Evolutionary conservation across 2,888 invertebrate genomes (phyloP), one percentile per base, ranked within the genome.

Genomic region (Ferdinandea cuprea): DNA sequence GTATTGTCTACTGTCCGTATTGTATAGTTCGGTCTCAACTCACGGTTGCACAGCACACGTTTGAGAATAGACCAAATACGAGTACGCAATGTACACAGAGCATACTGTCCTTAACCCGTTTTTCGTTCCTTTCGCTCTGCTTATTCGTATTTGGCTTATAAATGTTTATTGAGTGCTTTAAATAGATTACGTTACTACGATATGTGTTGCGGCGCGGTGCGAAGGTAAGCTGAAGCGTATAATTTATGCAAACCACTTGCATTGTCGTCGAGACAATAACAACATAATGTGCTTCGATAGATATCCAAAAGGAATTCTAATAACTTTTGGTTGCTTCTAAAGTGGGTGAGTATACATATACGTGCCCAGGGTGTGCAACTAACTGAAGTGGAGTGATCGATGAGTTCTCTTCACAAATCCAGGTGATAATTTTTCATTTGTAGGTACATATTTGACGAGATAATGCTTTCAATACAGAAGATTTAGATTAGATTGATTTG

Each of bases 161-260:
- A n/a, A 46, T 32, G 30, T 56, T 46, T 63, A 61, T 63, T 42
- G 48, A 69, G 61, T 21, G 59, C 58, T 78, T 50, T 42, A 72
- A 78, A 73, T 73, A 79, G 66, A 79, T 54, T 69, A 54, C 37
- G 28, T 19, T 42, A n/a, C 50, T 72, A 58, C 28, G 17, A 19
- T 44, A n/a, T 65, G 48, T 48, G 37, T 32, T 37, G 58, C 19
- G 35, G 50, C 13, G 28, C 19, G 19, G 7, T 6, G 59, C 42
- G 2, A 28, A 11, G 17, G 5, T 35, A 15, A 42, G 25, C 52
- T 21, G 44, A 50, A 17, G 54, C 21, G 79, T 25, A 15, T 80
- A 80, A 80, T 80, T 76, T 80, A 80, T 80, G 76, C 80, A 69
- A 69, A 74, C 56, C 74, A 76, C 63, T 65, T 80, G 80, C 69